Conservation (phyloP, 2,888 invertebrate species). For the Sminthurinus aureus region DNA sequence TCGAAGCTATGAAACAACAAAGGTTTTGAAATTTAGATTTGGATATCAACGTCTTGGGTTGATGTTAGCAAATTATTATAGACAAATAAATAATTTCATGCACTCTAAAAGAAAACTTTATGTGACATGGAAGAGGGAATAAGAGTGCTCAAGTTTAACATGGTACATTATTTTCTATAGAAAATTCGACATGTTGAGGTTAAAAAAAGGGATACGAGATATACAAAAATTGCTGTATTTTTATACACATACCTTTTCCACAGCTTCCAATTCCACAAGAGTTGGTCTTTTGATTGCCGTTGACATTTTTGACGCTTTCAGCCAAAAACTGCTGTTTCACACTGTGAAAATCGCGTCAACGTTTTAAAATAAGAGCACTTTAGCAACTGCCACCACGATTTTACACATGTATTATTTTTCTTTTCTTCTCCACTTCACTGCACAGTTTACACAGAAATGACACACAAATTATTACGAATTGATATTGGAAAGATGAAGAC, state of each 20-base stretch:
- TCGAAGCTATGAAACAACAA: conserved; percentile 19
- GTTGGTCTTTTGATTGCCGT: background rate
- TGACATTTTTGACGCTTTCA: background rate
- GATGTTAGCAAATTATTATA: too few species aligned
- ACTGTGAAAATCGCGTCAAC: background rate
- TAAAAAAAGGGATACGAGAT: background rate
- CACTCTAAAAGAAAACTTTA: background rate
- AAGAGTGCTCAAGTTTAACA: too few species aligned
- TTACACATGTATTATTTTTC: too few species aligned
- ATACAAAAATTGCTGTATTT: background rate
- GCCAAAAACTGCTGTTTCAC: background rate
- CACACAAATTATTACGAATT: too few species aligned
- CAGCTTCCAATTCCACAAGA: conserved; percentile 23
- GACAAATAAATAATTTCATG: background rate
- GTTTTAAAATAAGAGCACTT: background rate
- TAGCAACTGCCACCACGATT: background rate
- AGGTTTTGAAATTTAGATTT: background rate
- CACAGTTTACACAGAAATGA: too few species aligned
- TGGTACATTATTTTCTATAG: too few species aligned
- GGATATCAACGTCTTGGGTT: too few species aligned
- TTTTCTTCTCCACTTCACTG: too few species aligned
- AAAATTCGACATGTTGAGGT: too few species aligned
- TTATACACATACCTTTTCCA: conserved; percentile 25
- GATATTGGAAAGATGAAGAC: too few species aligned
- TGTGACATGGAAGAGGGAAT: background rate